phyloP scores from a whole-genome alignment of 2,888 invertebrate species.

The Sturmia bella region DNA sequence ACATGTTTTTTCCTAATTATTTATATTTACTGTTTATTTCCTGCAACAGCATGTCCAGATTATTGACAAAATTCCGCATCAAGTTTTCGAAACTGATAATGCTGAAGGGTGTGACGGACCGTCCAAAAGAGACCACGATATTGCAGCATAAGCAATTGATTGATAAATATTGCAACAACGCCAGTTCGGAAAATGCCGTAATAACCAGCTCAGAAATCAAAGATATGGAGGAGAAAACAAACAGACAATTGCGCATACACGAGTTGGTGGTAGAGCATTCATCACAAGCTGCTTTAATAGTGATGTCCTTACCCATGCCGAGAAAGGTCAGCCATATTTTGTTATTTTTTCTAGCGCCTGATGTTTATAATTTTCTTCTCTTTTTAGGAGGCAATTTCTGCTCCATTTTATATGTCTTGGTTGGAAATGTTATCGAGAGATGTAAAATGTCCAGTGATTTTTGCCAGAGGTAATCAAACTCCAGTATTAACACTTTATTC shows the following conservation, averaged over 20 bases:
- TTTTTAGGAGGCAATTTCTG: constrained; percentile 89
- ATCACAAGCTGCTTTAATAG: constrained; percentile 91
- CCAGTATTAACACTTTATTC: constrained; percentile 95
- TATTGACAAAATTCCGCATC: constrained; percentile 96
- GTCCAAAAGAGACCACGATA: constrained; percentile 89
- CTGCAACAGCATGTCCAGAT: constrained; percentile 91
- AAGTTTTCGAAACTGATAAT: constrained; percentile 95
- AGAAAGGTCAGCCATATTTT: constrained; percentile 84
- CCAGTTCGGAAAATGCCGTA: constrained; percentile 76
- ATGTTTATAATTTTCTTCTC: neutral
- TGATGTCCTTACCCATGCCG: constrained; percentile 98
- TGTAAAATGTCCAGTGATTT: constrained; percentile 92
- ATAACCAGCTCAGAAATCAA: constrained; percentile 69
- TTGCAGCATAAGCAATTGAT: constrained; percentile 88
- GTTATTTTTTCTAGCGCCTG: neutral
- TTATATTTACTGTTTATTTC: constrained; percentile 58
- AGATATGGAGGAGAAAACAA: constrained; percentile 90
- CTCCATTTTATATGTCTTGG: constrained; percentile 98
- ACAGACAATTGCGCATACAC: constrained; percentile 93
- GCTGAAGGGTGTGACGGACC: constrained; percentile 93
- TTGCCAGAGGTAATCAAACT: constrained; percentile 93
- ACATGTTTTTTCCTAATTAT: constrained; percentile 37
- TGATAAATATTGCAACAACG: constrained; percentile 84
- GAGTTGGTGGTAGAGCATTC: constrained; percentile 95
- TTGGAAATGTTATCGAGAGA: constrained; percentile 93